Evolutionary conservation across 2,888 invertebrate genomes (phyloP), one percentile per base, ranked within the genome.

Genomic region (Quadroppia sp.): DNA sequence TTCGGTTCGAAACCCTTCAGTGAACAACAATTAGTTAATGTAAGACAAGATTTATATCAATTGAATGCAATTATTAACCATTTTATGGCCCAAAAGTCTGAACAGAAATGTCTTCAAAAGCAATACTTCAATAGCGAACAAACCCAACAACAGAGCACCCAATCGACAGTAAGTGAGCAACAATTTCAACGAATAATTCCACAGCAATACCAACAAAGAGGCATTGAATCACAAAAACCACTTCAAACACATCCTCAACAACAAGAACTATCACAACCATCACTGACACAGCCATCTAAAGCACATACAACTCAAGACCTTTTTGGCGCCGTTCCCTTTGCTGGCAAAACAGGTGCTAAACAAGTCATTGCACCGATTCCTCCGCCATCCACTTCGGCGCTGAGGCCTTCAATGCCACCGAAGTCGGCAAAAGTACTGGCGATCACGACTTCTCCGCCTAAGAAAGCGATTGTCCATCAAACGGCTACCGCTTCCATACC

Each of bases 321-420:
- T 25, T 80, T 80, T 75, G 81, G 80, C 20, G 78, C 79, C 32
- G 78, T 79, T 67, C 80, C 80, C 53, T 80, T 80, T 30, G 32
- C 71, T 11, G 32, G 40, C 23, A 53, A 30, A 23, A 28, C 30
- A 17, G 30, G 2, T 17, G n/a, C 25, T 17, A 28, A 6, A 30
- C 42, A 32, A 23, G 50, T 42, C 3, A 56, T 56, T 2, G 25
- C 45, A 69, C 45, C 69, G 36, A 28, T 59, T 50, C 28, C 59
- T 36, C 36, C 71, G 6, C 40, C 74, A 72, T 15, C 32, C 20
- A 0, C 64, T 23, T 17, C n/a, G 17, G 23, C 40, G 1, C 28
- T 40, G 30, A 36, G 40, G 32, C 71, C 74, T 53, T n/a, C 69
- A n/a, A n/a, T 64, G 15, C 71, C 48, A 30, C 45, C 61, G 17